Evolutionary conservation across 1,140 invertebrate genomes (phyloP).

Genomic region (Diplogasteroides magnus): DNA sequence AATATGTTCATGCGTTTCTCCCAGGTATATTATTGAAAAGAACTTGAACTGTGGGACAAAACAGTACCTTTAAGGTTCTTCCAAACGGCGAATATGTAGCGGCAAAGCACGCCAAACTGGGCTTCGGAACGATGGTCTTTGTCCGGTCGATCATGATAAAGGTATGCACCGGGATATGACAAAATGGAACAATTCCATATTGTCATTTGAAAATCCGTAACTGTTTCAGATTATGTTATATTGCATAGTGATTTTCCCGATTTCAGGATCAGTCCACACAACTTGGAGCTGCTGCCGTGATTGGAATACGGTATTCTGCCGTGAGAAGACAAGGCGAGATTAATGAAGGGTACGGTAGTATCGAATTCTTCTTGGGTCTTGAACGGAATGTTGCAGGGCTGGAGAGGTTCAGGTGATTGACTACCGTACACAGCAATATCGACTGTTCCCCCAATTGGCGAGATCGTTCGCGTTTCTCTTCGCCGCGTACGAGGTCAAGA

Average conservation of each 20-base stretch:
- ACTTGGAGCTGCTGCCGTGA: slow-evolving; percentile 49
- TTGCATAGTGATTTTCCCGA: not conserved
- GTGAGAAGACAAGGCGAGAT: slow-evolving; percentile 78
- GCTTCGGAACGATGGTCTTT: slow-evolving; percentile 91
- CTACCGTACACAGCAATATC: slow-evolving; percentile 84
- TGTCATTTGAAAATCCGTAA: no score
- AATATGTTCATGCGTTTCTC: slow-evolving; percentile 90
- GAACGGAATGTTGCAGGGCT: slow-evolving; percentile 60
- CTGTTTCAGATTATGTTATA: no score
- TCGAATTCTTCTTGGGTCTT: not conserved
- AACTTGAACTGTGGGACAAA: slow-evolving; percentile 7
- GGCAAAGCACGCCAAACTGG: slow-evolving; percentile 74
- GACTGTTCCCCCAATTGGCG: slow-evolving; percentile 75
- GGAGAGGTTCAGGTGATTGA: slow-evolving; percentile 82
- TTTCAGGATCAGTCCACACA: slow-evolving; percentile 28
- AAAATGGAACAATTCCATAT: no score
- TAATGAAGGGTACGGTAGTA: slow-evolving; percentile 65
- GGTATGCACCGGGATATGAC: not conserved
- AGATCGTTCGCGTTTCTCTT: slow-evolving; percentile 72
- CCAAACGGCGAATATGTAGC: slow-evolving; percentile 82
- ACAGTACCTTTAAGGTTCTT: slow-evolving; percentile 32
- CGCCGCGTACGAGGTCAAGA: slow-evolving; percentile 70
- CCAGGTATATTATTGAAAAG: slow-evolving; percentile 39
- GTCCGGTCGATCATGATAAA: slow-evolving; percentile 70
- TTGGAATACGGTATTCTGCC: slow-evolving; percentile 71